phyloP scores from a whole-genome alignment of 1,140 invertebrate species.

The Scaptomyza graminum region DNA sequence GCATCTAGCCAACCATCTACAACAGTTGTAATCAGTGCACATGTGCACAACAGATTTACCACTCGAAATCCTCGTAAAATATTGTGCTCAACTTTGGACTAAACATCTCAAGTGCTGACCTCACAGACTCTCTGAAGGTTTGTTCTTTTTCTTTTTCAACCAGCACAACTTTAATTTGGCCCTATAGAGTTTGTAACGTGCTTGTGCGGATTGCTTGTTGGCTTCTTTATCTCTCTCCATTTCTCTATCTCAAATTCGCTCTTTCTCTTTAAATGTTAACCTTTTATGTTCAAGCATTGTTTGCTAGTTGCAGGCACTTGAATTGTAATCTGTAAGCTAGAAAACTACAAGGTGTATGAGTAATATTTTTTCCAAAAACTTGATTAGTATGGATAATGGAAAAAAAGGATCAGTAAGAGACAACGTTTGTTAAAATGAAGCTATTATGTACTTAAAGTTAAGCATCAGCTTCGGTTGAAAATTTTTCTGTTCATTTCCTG shows the following conservation, averaged over 20 bases:
- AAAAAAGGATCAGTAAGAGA: not conserved
- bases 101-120: constrained; percentile 24
- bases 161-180: constrained; percentile 3
- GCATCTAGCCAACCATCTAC: constrained; percentile 2
- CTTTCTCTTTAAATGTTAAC: constrained; percentile 17
- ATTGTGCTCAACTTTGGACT: constrained; percentile 61
- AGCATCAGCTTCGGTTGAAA: not conserved
- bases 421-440: too few species aligned
- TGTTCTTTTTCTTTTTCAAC: too few species aligned
- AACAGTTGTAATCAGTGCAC: constrained; percentile 62
- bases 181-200: constrained; percentile 26
- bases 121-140: constrained; percentile 1
- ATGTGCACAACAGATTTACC: constrained; percentile 61
- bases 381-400: not conserved
- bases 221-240: not conserved
- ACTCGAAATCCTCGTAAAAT: constrained; percentile 69
- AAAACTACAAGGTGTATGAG: constrained; percentile 23
- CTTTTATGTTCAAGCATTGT: constrained; percentile 19
- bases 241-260: not conserved
- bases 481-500: not conserved
- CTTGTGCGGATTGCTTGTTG: constrained; percentile 16
- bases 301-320: constrained; percentile 14
- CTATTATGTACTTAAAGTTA: not conserved
- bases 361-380: constrained; percentile 8
- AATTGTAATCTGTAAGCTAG: constrained; percentile 22